A percentile compares a stretch with the other conserved stretches of the same genome.
Conservation (phyloP, 2,113 vertebrate genomes). For the Muntiacus reevesi region DNA sequence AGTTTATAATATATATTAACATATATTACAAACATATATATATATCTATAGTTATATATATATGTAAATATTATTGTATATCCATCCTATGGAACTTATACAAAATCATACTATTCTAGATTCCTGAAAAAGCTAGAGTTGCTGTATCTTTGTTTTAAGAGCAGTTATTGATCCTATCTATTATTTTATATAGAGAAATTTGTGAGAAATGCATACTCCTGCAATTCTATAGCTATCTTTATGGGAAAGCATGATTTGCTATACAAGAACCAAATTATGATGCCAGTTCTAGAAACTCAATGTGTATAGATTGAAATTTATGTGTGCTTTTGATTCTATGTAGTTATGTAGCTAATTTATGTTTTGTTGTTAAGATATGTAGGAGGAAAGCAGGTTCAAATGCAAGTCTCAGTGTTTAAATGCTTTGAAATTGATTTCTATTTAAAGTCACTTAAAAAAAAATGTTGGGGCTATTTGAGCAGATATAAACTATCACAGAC, state of each 20-base stretch:
- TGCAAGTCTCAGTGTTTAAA: neutral
- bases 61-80: neutral
- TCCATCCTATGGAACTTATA: neutral
- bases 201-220: neutral
- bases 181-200: neutral
- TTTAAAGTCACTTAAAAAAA: constrained; percentile 19
- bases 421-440: constrained; percentile 11
- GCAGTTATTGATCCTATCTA: neutral
- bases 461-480: neutral
- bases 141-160: neutral
- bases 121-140: neutral
- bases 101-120: neutral
- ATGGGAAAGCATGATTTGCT: neutral
- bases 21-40: neutral
- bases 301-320: neutral
- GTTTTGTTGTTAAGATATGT: neutral
- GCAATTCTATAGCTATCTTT: constrained; percentile 17
- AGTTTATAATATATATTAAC: neutral
- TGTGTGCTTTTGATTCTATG: neutral
- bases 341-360: neutral
- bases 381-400: neutral
- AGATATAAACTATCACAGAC: constrained; percentile 15
- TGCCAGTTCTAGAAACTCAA: constrained; percentile 26
- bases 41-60: neutral
- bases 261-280: neutral